Conservation (phyloP, 1,140 invertebrate species). For the Drosophila mojavensis region DNA sequence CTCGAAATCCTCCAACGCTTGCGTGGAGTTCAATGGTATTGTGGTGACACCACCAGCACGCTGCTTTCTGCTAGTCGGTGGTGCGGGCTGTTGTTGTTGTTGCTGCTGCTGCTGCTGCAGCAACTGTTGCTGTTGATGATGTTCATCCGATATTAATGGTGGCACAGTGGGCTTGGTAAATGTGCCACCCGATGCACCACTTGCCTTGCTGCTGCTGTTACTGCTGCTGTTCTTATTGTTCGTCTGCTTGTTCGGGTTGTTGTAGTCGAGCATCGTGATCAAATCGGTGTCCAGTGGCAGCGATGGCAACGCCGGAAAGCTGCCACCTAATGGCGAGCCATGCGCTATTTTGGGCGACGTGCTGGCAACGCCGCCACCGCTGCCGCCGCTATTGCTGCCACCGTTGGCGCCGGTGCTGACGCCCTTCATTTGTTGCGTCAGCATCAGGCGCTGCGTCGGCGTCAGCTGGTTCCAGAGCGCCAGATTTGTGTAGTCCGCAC, state of each 20-base stretch:
- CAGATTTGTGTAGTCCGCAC: constrained; percentile 72
- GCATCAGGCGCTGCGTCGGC: constrained; percentile 64
- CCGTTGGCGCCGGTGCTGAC: neutral
- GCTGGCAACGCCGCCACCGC: constrained; percentile 15
- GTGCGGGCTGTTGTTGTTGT: neutral
- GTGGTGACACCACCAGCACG: constrained; percentile 46
- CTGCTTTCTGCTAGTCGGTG: constrained; percentile 18
- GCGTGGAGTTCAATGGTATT: constrained; percentile 73
- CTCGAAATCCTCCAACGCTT: constrained; percentile 77
- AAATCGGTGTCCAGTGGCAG: constrained; percentile 75
- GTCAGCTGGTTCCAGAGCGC: constrained; percentile 80
- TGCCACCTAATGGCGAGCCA: neutral
- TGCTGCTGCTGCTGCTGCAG: constrained; percentile 8
- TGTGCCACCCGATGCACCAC: constrained; percentile 35
- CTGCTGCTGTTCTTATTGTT: constrained; percentile 10
- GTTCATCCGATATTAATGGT: constrained; percentile 61
- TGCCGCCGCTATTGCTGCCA: neutral
- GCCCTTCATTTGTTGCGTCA: constrained; percentile 77
- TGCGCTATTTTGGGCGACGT: constrained; percentile 21
- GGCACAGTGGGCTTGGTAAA: constrained; percentile 79
- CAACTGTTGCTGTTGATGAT: constrained; percentile 11
- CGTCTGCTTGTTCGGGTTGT: constrained; percentile 68
- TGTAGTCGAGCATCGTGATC: constrained; percentile 82
- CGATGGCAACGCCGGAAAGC: constrained; percentile 71
- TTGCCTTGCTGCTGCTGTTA: constrained; percentile 2